These are phyloP conservation scores for Campylomormyrus numenius DNA, from an alignment of 2,113 vertebrate genomes.

Conservation along the genomic window DNA sequence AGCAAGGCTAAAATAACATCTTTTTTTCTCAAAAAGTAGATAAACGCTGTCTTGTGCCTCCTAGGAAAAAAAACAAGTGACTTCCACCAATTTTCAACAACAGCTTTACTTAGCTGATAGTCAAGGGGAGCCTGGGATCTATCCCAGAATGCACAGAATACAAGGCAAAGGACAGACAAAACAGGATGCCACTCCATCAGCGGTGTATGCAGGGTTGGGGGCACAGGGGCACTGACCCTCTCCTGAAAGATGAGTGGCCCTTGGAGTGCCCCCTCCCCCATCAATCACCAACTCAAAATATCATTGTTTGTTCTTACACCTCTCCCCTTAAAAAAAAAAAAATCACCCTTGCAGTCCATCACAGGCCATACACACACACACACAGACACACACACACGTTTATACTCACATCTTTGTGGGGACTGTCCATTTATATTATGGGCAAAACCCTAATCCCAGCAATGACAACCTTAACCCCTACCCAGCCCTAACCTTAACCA, in stretches of 20 bases:
- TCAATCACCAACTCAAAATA: not conserved
- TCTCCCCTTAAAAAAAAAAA: not conserved
- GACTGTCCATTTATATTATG: too few species aligned
- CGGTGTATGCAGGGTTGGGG: not conserved
- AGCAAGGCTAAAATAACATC: not conserved
- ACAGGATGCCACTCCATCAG: not conserved
- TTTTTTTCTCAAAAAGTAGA: not conserved
- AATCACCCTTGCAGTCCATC: not conserved
- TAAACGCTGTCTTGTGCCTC: not conserved
- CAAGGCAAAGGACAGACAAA: not conserved
- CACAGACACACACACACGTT: not conserved
- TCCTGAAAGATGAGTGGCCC: not conserved
- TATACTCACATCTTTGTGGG: too few species aligned
- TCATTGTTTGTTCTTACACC: not conserved
- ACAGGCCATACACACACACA: not conserved
- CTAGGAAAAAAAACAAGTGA: not conserved
- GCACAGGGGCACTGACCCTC: not conserved
- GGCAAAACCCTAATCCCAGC: too few species aligned
- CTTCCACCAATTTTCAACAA: not conserved
- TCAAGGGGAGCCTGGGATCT: not conserved
- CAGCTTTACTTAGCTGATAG: not conserved
- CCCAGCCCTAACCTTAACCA: too few species aligned
- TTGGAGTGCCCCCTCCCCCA: not conserved
- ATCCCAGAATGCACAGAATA: not conserved
- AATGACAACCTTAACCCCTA: too few species aligned